Base-by-base conservation (phyloP, 1,140 invertebrate species). In the Apis florea region DNA sequence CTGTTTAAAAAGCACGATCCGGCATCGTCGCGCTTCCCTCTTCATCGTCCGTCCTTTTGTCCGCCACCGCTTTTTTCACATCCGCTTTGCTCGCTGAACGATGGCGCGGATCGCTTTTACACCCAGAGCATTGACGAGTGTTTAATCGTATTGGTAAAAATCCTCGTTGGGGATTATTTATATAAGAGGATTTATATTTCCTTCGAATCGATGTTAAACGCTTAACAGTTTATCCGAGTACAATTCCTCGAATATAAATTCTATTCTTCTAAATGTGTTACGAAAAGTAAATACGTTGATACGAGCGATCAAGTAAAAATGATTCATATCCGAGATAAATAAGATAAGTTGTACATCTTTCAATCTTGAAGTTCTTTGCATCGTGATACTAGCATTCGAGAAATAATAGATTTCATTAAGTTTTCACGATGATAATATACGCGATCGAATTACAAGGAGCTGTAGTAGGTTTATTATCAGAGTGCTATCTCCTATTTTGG, bases 1-100 rank as follows among this genome's bases (percentile, higher is more conserved):
- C 53, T n/a, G 49, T 58, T 80, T 74, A 66, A 81, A 80, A 58
- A 67, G 40, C 63, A 31, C 24, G 51, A 80, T 75, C 24, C 40
- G 6, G 10, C 26, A 73, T 21, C 24, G 59, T n/a, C 59, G 17
- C 56, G 10, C 68, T 31, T 10, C 63, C 31, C 31, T 40, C 31
- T 40, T 40, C 31, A 40, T 40, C 49, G 6, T 53, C 49, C 64
- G 12, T 69, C 26, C 24, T 8, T 17, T 47, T 68, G n/a, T 21
- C 1, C 47, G 24, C 19, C 63, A 19, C 31, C 47, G 13, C 21
- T 51, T 11, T n/a, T 21, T 21, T 51, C n/a, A 17, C 47, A 9
- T 26, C 0, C 31, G 19, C 19, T 66, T 70, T 21, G 26, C 21
- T 12, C 5, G 13, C 1, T 12, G 31, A 19, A 10, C 61, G 17